Evolutionary conservation across 1,140 invertebrate species (phyloP), one percentile per base, ranked within the genome.

Genomic region (Teleogryllus occipitalis): DNA sequence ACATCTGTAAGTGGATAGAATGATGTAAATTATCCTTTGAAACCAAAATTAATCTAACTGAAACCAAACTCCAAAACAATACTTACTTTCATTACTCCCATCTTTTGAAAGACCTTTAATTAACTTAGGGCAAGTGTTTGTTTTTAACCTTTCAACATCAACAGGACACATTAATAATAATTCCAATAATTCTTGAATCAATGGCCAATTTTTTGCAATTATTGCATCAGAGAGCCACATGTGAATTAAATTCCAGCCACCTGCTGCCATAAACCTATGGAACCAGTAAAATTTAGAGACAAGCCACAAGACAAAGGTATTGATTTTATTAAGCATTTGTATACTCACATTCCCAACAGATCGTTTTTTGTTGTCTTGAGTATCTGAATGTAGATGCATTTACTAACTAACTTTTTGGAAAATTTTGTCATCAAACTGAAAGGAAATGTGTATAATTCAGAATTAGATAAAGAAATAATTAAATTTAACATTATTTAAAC

Each of bases 331-430:
- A 72, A 21, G 72, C 81, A 80, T 46, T 75, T 2, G 10, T 47
- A 80, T 85, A 90, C 89, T 92, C 88, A 93, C 90, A 93, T 90
- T 78, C 93, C 93, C 48, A 98, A 88, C 79, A 97, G 88, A 82
- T 95, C 92, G 2, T 91, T 90, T 83, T 95, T 91, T n/a, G 96
- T 97, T 74, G 92, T 93, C 87, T 95, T 95, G 75, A 98, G 87
- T 83, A 98, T 97, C 86, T 97, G 95, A 81, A 97, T 92, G 85
- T 98, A 98, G 82, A 97, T 95, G 88, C 96, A 98, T 88, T 97
- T 97, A 82, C 96, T 97, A 49, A 98, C 96, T 78, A 98, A 87
- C 86, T 98, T 98, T 85, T 95, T 97, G 0, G 96, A 97, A 89
- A 95, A 97, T 86, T 97, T 97, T 46, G 94, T 94, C 96, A 98